A percentile compares a stretch with the other conserved stretches of the same genome.
Conservation (phyloP, 2,888 invertebrate genomes). For the Neocrepidodera transversa region DNA sequence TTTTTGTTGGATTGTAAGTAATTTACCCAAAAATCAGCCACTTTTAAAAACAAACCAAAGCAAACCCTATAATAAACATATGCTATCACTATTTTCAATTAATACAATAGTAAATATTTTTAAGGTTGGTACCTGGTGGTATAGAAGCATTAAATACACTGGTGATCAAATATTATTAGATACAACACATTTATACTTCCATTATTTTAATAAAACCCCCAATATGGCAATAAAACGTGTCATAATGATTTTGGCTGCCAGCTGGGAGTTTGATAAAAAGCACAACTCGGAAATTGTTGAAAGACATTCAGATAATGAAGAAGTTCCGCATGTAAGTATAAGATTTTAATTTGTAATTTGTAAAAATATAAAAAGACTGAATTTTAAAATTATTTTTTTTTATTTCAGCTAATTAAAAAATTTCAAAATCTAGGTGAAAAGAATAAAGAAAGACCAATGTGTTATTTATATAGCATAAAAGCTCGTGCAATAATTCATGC, state of each 20-base stretch:
- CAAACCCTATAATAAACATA: too few relatives aligned
- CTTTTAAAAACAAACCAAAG: too few relatives aligned
- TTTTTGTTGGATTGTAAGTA: too few relatives aligned
- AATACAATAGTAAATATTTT: neutral
- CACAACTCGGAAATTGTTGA: slow-evolving; percentile 95
- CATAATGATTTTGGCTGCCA: slow-evolving; percentile 95
- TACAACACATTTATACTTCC: slow-evolving; percentile 96
- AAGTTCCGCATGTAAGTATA: slow-evolving; percentile 73
- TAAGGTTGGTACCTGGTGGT: slow-evolving; percentile 97
- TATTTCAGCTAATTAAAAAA: slow-evolving; percentile 81
- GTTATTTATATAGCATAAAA: slow-evolving; percentile 90
- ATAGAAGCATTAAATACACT: slow-evolving; percentile 94
- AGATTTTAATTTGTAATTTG: too few relatives aligned
- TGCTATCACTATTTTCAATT: too few relatives aligned
- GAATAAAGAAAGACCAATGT: slow-evolving; percentile 93
- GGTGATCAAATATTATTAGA: slow-evolving; percentile 96
- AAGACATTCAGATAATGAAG: slow-evolving; percentile 91
- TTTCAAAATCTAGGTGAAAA: slow-evolving; percentile 93
- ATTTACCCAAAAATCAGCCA: too few relatives aligned
- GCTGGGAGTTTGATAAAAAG: slow-evolving; percentile 93
- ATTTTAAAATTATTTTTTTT: slow-evolving; percentile 20
- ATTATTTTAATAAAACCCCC: slow-evolving; percentile 95
- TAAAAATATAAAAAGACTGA: too few relatives aligned
- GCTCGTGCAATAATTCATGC: slow-evolving; percentile 95
- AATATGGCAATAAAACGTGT: slow-evolving; percentile 94